These are phyloP conservation scores for Metacarcinus magister DNA, from an alignment of 2,888 invertebrate species.

Conservation along the genomic window DNA sequence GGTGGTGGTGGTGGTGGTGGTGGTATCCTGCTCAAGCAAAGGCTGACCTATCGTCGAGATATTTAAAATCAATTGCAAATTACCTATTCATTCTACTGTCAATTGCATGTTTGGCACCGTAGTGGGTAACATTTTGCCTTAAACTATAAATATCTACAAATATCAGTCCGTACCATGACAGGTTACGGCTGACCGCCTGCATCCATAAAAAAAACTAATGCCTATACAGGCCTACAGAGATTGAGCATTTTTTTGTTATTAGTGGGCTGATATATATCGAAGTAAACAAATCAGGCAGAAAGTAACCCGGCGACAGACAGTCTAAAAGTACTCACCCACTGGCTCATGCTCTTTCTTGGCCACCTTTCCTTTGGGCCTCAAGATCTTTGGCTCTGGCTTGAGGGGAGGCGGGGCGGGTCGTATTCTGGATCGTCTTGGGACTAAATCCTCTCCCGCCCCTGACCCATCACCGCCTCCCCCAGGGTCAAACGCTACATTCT, in stretches of 20 bases:
- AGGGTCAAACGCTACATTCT: background rate
- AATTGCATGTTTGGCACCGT: background rate
- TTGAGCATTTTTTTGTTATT: too few relatives aligned
- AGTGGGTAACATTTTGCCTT: background rate
- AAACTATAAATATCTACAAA: background rate
- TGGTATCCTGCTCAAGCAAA: background rate
- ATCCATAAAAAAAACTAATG: background rate
- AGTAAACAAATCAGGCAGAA: background rate
- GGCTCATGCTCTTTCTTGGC: background rate
- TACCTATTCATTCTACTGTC: background rate
- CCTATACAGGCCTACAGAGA: too few relatives aligned
- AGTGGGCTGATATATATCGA: background rate
- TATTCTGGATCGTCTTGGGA: background rate
- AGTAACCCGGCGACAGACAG: too few relatives aligned
- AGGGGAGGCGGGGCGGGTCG: constrained; percentile 62
- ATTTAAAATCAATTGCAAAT: background rate
- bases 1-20: background rate
- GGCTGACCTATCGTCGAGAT: background rate
- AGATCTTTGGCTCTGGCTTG: constrained; percentile 62
- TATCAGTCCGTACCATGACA: background rate
- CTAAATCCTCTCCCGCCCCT: background rate
- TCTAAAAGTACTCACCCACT: constrained; percentile 31
- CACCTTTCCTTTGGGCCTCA: constrained; percentile 52
- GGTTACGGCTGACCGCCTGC: background rate
- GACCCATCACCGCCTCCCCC: background rate